Base-by-base conservation (phyloP, 1,140 invertebrate species). In the Brachionus manjavacas region DNA sequence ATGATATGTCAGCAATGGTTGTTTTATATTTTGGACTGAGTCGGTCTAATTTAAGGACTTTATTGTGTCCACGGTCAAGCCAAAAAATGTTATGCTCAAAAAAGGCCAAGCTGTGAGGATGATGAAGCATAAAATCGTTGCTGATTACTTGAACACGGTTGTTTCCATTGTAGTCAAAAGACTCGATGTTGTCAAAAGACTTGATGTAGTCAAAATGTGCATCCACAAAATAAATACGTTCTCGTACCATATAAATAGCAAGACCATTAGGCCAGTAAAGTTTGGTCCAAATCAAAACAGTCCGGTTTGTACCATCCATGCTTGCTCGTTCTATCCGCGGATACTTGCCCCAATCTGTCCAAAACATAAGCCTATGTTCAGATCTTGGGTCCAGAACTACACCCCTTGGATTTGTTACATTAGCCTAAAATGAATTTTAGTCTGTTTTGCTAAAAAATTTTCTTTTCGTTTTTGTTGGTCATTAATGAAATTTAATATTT, bases 201-300 rank as follows among this genome's bases (percentile, higher is more conserved):
- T n/a, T n/a, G n/a, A 99, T 99, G 86, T 96, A 99, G 88, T 99
- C 97, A 12, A 99, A 89, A 88, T 98, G 97, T 0, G 95, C 96
- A 89, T 99, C 97, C 8, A 96, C 96, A 89, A 99, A 99, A 88
- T 99, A 99, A 0, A 99, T 92, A 49, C 96, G 90, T 64, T 88
- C 85, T 87, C 95, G 94, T 1, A 93, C 98, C 0, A 96, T 94
- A 87, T 99, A 97, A 14, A 99, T 89, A 0, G 97, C 95, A 0
- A 99, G 89, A 4, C 96, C 96, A 88, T 99, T 99, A 0, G 97
- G 97, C 96, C 96, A 99, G 89, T 96, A 98, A 25, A 99, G 96
- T 87, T 99, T 98, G 0, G 95, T 97, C 16, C 92, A 94, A 25
- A 99, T 95, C 28, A 99, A 96, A 0, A 93, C 92, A 14, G 91